Evolutionary conservation across 2,888 invertebrate species (phyloP), one percentile per base, ranked within the genome.

Genomic region (Pristionchus entomophagus): DNA sequence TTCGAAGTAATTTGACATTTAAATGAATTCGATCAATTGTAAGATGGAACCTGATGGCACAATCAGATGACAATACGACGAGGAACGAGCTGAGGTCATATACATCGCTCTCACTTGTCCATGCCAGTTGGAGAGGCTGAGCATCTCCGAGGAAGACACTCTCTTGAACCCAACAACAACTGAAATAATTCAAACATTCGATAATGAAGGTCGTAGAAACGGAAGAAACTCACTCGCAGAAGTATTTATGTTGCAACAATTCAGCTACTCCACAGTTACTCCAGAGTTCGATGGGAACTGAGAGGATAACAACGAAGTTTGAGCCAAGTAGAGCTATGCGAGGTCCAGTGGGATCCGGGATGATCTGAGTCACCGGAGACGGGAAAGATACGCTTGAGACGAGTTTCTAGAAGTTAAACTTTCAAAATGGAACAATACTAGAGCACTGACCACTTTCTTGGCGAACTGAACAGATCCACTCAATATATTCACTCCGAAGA

Each of bases 281-380:
- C 81, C 81, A 81, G 17, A 81, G 26, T 22, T 81, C 81, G 35
- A 81, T 35, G 35, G 81, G 81, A 56, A 81, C 53, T 14, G 81
- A 81, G 12, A 81, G 35, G 26, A 81, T 56, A 5, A 26, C 22
- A n/a, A 53, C 56, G 35, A 56, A 81, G 22, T 81, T 53, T 2
- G 35, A 53, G 26, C 81, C 81, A 14, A 81, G 35, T 10, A 81
- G 35, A n/a, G 81, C 81, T 2, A 81, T 38, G 8, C 81, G 35
- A 81, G 53, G 41, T 17, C 81, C 81, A 32, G 19, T 56, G 22
- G 81, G 56, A 32, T 81, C 53, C 10, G 81, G 81, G 56, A 53
- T n/a, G 32, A 81, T 81, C 22, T 14, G 56, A 53, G 51, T 81
- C n/a, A 81, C 26, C 22, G 53, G 56, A 2, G 56, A 81, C 12